phyloP scores from a whole-genome alignment of 2,888 invertebrate genomes.

The Limnephilus lunatus region DNA sequence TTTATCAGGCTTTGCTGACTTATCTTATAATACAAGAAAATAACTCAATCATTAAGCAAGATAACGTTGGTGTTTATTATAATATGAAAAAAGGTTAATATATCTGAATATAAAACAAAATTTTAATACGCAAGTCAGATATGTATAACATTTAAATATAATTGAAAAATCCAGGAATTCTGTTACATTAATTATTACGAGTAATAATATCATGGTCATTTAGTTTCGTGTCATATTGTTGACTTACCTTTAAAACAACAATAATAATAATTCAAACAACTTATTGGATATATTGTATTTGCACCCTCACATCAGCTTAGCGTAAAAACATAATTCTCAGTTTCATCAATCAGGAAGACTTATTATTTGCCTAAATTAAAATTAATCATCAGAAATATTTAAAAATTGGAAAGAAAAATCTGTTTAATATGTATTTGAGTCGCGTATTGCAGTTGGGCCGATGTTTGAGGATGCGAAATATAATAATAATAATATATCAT shows the following conservation, averaged over 20 bases:
- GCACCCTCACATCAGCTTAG: neutral
- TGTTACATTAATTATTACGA: conserved; percentile 11
- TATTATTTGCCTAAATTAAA: neutral
- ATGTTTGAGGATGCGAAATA: neutral
- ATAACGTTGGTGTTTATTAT: neutral
- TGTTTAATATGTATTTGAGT: neutral
- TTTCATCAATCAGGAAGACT: neutral
- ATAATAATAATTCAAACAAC: neutral
- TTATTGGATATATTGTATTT: neutral
- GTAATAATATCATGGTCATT: conserved; percentile 2
- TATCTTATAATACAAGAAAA: conserved; percentile 46
- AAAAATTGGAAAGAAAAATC: neutral
- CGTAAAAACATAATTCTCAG: neutral
- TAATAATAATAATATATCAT: neutral
- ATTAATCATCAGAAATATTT: neutral
- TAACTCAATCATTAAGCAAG: neutral
- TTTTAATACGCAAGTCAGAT: neutral
- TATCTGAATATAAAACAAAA: neutral
- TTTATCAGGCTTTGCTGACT: conserved; percentile 57
- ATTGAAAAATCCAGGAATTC: neutral
- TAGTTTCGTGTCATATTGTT: neutral
- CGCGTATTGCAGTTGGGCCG: neutral
- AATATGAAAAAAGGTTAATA: neutral
- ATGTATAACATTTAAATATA: neutral
- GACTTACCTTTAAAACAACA: neutral